Evolutionary conservation across 2,888 invertebrate genomes (phyloP), one percentile per base, ranked within the genome.

Genomic region (Ceramica pisi): DNA sequence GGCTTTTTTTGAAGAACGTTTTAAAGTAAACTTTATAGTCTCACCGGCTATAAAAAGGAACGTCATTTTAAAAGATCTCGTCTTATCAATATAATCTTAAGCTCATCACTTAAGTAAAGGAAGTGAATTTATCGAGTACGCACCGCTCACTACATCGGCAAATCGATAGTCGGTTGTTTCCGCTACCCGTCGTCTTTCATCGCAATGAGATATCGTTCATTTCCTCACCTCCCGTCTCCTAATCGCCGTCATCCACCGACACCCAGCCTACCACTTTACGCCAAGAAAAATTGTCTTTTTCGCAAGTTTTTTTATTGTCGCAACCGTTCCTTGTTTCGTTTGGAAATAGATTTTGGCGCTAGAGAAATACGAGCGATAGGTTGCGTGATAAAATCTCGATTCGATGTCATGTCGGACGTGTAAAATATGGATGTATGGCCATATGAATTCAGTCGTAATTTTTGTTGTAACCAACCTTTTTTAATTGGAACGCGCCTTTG

Each of bases 121-220:
- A 83, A 80, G 76, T 71, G 71, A 74, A 74, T 72, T 63, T 83
- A 83, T 81, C 77, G 76, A 83, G 76, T 75, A 81, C 82, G 72
- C 78, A 82, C 78, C 76, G 74, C 75, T 67, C 80, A 80, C 75
- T 72, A 78, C 75, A 73, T 81, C 56, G 74, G 53, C 64, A 77
- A 82, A 84, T 80, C 80, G 86, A 87, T 85, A 82, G 82, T 81
- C 80, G 80, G 68, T 77, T 75, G 82, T 86, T 87, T 88, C 88
- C 88, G 86, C 31, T 73, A 46, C 57, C 65, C 67, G 74, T 75
- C 84, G 81, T 81, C 81, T 78, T 74, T 83, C 83, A 79, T 81
- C 84, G 77, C 78, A 71, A 85, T 69, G 81, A 87, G 85, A 86
- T 87, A 87, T 87, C 83, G 84, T 83, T 87, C 89, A 89, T 89